Evolutionary conservation across 2,113 vertebrate genomes (phyloP).

Genomic region (Brachypodius melanocephalos): DNA sequence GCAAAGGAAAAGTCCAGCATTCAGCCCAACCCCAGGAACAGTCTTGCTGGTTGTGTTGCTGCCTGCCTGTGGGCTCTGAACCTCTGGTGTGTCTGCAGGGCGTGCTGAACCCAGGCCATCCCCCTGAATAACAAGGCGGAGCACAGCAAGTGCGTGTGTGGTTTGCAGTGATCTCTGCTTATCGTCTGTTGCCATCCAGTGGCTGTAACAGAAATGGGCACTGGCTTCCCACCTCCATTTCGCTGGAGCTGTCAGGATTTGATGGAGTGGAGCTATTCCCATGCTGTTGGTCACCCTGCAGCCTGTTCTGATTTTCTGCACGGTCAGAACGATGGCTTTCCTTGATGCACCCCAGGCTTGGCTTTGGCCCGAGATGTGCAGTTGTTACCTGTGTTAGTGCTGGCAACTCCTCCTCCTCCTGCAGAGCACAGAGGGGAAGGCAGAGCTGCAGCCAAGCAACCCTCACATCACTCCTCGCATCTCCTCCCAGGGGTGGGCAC

Average conservation of each 20-base stretch:
- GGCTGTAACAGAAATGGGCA: conserved; percentile 59
- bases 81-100: background rate
- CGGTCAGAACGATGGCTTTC: accelerated
- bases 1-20: background rate
- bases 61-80: background rate
- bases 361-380: background rate
- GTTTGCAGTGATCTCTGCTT: background rate
- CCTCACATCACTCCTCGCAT: background rate
- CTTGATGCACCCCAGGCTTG: background rate
- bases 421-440: background rate
- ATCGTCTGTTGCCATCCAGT: conserved; percentile 75
- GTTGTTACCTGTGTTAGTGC: background rate
- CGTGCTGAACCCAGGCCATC: accelerated
- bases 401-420: background rate
- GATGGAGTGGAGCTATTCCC: background rate
- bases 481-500: background rate
- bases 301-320: accelerated
- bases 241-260: background rate
- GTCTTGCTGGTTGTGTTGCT: background rate
- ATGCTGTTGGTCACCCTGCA: accelerated
- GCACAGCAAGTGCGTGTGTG: background rate
- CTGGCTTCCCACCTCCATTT: conserved; percentile 33
- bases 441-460: background rate
- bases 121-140: background rate
- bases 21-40: background rate